Evolutionary conservation across 2,888 invertebrate genomes (phyloP), one percentile per base, ranked within the genome.

Genomic region (Sphaerophoria taeniata): DNA sequence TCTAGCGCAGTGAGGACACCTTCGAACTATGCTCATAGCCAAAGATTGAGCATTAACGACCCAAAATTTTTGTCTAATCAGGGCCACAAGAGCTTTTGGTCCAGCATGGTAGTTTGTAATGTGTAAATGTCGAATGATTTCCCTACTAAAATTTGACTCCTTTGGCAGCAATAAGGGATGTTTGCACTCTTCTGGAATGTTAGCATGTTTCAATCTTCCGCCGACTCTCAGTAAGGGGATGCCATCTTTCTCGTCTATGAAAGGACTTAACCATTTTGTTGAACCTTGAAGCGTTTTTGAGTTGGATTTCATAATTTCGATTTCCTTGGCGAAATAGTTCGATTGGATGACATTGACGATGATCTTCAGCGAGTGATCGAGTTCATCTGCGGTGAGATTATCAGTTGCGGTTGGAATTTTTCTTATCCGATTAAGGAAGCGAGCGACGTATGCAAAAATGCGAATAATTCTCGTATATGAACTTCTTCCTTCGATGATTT

Each of bases 1-100:
- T 4, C 72, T 72, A 24, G 78, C 82, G 49, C 79, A 87, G 12
- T 69, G 36, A 72, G 49, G 43, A 14, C 9, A 11, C 7, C 51
- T 16, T 71, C 49, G 49, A n/a, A 71, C 60, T 6, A 24, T 34
- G 11, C 34, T 34, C n/a, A 11, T 34, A 11, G 60, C 53, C 24
- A 24, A 16, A 11, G n/a, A 34, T 4, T 14, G 49, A 36, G 24
- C 53, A 43, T 53, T 53, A 1, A 43, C 9, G 6, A 71, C 49
- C 71, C 58, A 58, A 43, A 58, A 58, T 49, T 6, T 9, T 3
- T 53, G 24, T 53, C 55, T 55, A 6, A 33, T 55, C 55, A 55
- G n/a, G 2, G 55, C n/a, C 7, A 31, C 55, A 55, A 33, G 49
- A 55, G 55, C 11, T 12, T 61, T 53, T 43, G 61, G 53, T n/a